Percentiles rank a stretch among this genome's conserved stretches.
phyloP scores from a whole-genome alignment of 2,797 vertebrate species.

The Lithobates sylvaticus region DNA sequence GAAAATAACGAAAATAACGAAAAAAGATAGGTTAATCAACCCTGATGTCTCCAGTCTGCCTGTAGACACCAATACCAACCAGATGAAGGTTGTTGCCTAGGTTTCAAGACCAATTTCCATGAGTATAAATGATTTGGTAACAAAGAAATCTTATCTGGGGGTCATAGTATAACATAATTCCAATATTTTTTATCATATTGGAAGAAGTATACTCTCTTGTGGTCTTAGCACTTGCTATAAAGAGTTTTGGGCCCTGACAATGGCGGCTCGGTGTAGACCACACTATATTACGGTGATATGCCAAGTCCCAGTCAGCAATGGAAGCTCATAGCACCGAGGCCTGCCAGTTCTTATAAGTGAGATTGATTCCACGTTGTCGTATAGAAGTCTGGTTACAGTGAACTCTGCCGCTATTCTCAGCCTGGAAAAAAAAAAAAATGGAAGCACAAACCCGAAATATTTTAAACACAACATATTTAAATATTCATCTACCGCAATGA shows the following conservation, averaged over 20 bases:
- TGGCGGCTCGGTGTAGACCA: background rate
- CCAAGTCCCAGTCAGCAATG: constrained; percentile 49
- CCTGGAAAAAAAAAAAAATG: too few species aligned
- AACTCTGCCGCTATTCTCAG: background rate
- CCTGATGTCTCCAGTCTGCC: too few species aligned
- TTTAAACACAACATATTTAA: background rate
- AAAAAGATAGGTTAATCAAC: too few species aligned
- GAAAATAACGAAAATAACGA: too few species aligned
- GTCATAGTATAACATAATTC: background rate
- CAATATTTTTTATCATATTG: background rate
- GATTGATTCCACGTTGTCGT: constrained; percentile 22
- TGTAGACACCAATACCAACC: too few species aligned
- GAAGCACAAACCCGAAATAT: too few species aligned
- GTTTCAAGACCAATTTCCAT: too few species aligned
- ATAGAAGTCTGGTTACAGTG: background rate
- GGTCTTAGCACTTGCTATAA: background rate
- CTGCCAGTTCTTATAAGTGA: constrained; percentile 38
- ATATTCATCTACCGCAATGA: background rate
- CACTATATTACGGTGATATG: constrained; percentile 38
- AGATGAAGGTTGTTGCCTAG: too few species aligned
- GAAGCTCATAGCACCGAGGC: background rate
- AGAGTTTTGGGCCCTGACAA: background rate
- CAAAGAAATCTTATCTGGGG: background rate
- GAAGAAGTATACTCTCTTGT: background rate
- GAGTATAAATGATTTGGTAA: too few species aligned